Base-by-base conservation (phyloP, 2,113 vertebrate genomes). In the Peromyscus polionotus region DNA sequence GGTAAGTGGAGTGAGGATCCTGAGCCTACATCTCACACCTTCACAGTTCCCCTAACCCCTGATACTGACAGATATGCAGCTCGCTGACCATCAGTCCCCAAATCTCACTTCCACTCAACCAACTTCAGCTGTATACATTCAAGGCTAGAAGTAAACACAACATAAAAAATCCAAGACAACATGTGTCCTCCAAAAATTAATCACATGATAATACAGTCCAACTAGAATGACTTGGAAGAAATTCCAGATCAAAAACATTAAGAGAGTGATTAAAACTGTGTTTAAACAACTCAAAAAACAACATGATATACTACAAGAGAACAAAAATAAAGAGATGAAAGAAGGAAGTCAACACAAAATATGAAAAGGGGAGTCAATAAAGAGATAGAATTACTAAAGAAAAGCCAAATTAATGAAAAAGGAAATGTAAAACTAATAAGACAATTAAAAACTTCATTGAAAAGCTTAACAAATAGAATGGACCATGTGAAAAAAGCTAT, bases 41-140 rank as follows among this genome's bases (percentile, higher is more conserved):
- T 10, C 10, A 80, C 33, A 80, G 2, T 1, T 57, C 17, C 0
- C 9, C 0, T n/a, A 13, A 10, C 51, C 17, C 33, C 33, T n/a
- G 51, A 13, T 28, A 57, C 8, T 36, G 48, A n/a, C 17, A 80
- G 51, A 57, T 7, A 36, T 20, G 13, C 79, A 68, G 12, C 67
- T 5, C 13, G 33, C 33, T 3, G 51, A n/a, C 33, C 51, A 81
- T 59, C 51, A 59, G 33, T 7, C 45, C 31, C 45, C 51, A 4
- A 79, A 48, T 79, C 13, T 79, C 16, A 51, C 26, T 79, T 79
- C 76, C 2, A 79, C 26, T 79, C 14, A 51, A 79, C 75, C 26
- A 79, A 51, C 1, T 3, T 51, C 76, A 79, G 28, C 48, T 51
- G 8, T 79, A 26, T 79, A 33, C 19, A 28, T 51, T 28, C 14